These are phyloP conservation scores for Crossoptilon crossoptilon DNA, from an alignment of 2,797 vertebrate genomes.

Conservation along the genomic window DNA sequence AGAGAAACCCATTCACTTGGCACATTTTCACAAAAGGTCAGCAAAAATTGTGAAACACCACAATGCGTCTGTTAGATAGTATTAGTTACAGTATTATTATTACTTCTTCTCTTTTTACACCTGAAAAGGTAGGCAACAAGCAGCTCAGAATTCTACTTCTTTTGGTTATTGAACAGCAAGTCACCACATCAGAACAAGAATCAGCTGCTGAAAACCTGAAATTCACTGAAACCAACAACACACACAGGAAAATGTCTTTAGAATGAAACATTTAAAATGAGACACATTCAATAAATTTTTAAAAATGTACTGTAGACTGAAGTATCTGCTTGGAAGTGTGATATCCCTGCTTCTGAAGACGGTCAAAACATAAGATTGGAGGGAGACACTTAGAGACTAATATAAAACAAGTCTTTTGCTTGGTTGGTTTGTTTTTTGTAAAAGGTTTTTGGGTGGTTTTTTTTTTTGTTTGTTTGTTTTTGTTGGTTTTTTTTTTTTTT, in stretches of 20 bases:
- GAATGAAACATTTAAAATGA: background rate
- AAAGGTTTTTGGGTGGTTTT: background rate
- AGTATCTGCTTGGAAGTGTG: background rate
- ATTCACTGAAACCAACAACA: background rate
- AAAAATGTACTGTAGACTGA: background rate
- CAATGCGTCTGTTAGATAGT: background rate
- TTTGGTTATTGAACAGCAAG: background rate
- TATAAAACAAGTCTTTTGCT: background rate
- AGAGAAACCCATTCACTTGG: background rate
- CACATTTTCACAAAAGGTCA: constrained; percentile 17
- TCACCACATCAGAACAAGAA: background rate
- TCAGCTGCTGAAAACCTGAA: background rate
- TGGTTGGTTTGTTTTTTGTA: background rate
- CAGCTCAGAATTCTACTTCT: background rate
- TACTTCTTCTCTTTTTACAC: background rate
- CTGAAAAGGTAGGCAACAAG: background rate
- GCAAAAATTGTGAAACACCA: background rate
- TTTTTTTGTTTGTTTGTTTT: background rate
- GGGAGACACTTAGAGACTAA: background rate
- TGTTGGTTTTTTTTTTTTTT: background rate
- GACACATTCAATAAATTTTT: background rate
- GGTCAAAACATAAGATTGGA: background rate
- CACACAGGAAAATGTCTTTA: background rate
- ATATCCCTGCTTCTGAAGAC: background rate
- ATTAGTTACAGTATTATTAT: background rate